Evolutionary conservation across 2,797 vertebrate species (phyloP), one percentile per base, ranked within the genome.

Genomic region (Fistularia tabacaria): DNA sequence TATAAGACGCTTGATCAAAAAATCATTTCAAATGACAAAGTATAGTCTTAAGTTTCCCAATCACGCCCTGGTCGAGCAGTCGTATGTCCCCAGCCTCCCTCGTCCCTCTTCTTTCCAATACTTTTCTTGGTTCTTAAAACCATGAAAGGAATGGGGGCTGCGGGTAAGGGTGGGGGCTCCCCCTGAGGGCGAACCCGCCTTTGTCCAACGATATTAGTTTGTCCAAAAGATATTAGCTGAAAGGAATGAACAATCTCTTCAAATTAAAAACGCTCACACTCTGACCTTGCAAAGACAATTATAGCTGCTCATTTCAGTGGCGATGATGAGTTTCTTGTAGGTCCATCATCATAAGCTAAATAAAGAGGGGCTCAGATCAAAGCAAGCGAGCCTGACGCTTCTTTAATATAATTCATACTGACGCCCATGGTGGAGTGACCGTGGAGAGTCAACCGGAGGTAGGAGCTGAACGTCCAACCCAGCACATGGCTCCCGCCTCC

Each of bases 251-350:
- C 67, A 81, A 79, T 76, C 67, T 57, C 40, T 54, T 64, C 64
- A 80, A 86, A 82, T 84, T 83, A 81, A 80, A 74, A 81, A 77
- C 57, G 69, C 75, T 78, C 73, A 73, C 69, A 75, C 70, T 9
- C 49, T 80, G 85, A 87, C 85, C 87, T 87, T 87, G 85, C 59
- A 65, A 75, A 81, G 85, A 86, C 83, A 86, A 86, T 89, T 89
- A 87, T 80, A 83, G 76, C 61, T 43, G 71, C 74, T 83, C 72
- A 80, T 81, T 76, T 56, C 56, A 36, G 62, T 56, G 1, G 13
- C 9, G 7, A 74, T 87, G 87, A 86, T 87, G 81, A 84, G 76
- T 75, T 87, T 84, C 69, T 48, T 63, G 64, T 79, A 76, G 77
- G 80, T 87, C 82, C 83, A 84, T 85, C 81, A 81, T 79, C 57